Conservation (phyloP, 2,113 vertebrate species). For the Plotosus lineatus region DNA sequence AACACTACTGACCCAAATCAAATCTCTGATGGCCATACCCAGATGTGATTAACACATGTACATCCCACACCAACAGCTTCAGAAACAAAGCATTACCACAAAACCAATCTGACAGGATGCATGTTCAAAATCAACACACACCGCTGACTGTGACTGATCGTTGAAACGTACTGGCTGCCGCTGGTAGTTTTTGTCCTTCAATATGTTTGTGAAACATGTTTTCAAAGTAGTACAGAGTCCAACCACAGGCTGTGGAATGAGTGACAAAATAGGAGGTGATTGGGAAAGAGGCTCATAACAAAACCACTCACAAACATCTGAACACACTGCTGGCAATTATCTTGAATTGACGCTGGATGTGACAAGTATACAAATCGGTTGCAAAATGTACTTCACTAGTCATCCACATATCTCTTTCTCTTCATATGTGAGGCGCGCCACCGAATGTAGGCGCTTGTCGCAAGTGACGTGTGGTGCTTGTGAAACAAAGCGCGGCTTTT, state of each 20-base stretch:
- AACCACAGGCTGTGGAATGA: not conserved
- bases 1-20: constrained; percentile 30
- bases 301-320: not conserved
- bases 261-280: not conserved
- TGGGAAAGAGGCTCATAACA: not conserved
- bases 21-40: constrained; percentile 8
- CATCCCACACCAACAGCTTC: not conserved
- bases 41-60: constrained; percentile 20
- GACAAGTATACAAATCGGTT: not conserved
- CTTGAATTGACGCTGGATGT: not conserved
- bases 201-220: not conserved
- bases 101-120: not conserved
- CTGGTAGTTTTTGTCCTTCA: not conserved
- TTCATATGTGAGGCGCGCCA: too few relatives aligned
- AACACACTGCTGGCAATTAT: not conserved
- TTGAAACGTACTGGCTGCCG: not conserved
- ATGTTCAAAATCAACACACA: not conserved
- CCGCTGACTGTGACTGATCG: not conserved
- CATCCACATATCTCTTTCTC: too few relatives aligned
- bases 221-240: not conserved
- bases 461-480: too few relatives aligned
- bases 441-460: too few relatives aligned
- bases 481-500: too few relatives aligned
- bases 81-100: constrained; percentile 4
- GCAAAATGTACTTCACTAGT: not conserved